phyloP scores from a whole-genome alignment of 2,797 vertebrate genomes.

The Gephyroberyx darwinii region DNA sequence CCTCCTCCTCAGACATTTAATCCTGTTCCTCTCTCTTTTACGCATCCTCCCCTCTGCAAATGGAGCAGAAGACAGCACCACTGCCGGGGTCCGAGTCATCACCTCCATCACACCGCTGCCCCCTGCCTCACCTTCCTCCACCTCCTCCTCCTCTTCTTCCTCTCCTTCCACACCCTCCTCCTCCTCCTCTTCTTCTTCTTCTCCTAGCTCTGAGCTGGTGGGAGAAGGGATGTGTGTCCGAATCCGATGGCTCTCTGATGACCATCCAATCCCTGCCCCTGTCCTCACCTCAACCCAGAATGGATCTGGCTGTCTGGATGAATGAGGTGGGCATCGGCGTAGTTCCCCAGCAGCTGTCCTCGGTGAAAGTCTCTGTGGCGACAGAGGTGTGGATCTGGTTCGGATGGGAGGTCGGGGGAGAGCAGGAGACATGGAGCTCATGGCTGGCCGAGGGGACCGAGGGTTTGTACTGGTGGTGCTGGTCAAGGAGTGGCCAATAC shows the following conservation, averaged over 20 bases:
- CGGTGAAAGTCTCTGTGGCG: constrained; percentile 33
- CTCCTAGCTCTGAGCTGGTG: constrained; percentile 66
- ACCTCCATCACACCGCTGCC: constrained; percentile 52
- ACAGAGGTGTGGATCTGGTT: constrained; percentile 38
- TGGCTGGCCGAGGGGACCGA: constrained; percentile 6
- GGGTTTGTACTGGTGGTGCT: constrained; percentile 38
- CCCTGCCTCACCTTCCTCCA: constrained; percentile 42
- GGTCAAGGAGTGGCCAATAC: constrained; percentile 20
- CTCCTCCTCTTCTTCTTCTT: constrained; percentile 54
- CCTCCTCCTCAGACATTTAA: constrained; percentile 86
- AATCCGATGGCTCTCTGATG: constrained; percentile 41
- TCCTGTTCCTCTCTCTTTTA: constrained; percentile 86
- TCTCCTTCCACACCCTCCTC: constrained; percentile 39
- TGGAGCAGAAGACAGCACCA: constrained; percentile 37
- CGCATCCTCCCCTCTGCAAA: constrained; percentile 76
- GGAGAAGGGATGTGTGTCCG: constrained; percentile 46
- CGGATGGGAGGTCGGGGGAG: constrained; percentile 25
- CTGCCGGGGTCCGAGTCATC: constrained; percentile 51
- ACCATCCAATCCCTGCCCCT: constrained; percentile 9
- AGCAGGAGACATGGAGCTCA: constrained; percentile 9
- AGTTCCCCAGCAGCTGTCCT: constrained; percentile 54
- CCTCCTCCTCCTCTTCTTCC: constrained; percentile 46
- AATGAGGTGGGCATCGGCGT: constrained; percentile 52
- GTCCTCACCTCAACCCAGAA: constrained; percentile 63
- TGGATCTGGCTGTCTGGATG: constrained; percentile 65